Evolutionary conservation across 2,888 invertebrate genomes (phyloP), one percentile per base, ranked within the genome.

Genomic region (Lycaena phlaeas): DNA sequence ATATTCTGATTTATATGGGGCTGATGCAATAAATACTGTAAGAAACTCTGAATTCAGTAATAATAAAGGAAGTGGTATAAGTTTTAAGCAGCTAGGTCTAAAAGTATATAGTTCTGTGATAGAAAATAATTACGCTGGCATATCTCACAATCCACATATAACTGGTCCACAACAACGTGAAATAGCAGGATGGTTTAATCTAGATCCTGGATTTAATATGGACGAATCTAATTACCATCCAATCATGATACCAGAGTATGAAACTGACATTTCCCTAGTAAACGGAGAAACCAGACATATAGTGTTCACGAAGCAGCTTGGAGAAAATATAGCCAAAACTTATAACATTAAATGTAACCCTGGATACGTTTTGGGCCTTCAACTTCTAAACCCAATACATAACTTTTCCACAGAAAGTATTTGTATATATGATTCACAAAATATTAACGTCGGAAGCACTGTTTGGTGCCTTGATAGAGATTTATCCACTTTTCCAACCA

Each of bases 1-100:
- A 44, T 98, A 97, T 73, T 95, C 97, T 0, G 97, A 99, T 73
- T 90, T 98, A 43, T 96, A 93, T 67, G 93, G 94, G 14, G 90
- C 92, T 2, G 93, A 93, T 62, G 89, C 92, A 0, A 87, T 93
- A 2, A 94, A 95, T 54, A 90, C 90, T 15, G 90, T 95, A 0
- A 90, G 91, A 54, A 93, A 94, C 65, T 94, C 93, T 0, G 93
- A 94, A 59, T 94, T 96, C 61, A 90, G 89, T 1, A 88, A 91
- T 39, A 97, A 97, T 62, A 88, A 88, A 54, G 94, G 95, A 3
- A 95, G 94, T 56, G 98, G 98, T 6, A 90, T 98, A 6, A 92
- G 94, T 61, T 89, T 97, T 45, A 93, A 96, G 58, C 94, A 96
- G 69, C 81, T 97, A 15, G 96, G 96, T 11, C 81, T 96, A 14